phyloP scores from a whole-genome alignment of 2,888 invertebrate genomes.

The Dorcus parallelipipedus region DNA sequence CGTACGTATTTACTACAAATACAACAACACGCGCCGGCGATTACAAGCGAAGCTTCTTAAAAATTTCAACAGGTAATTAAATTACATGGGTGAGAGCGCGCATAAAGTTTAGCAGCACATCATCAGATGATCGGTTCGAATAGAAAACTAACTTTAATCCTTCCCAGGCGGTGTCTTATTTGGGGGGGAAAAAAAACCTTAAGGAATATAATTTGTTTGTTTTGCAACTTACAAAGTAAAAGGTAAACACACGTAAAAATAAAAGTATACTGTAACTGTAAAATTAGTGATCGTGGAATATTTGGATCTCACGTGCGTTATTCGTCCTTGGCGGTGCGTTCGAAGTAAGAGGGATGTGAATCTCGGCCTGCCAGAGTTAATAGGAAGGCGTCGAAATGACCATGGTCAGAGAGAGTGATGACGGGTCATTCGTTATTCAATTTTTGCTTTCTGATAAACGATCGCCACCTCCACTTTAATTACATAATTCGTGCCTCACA shows the following conservation, averaged over 20 bases:
- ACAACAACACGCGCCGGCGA: no score
- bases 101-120: no score
- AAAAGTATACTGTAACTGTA: constrained; percentile 2
- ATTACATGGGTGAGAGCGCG: no score
- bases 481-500: constrained; percentile 1
- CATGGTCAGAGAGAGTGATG: constrained; percentile 9
- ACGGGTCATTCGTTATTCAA: constrained; percentile 1
- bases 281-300: constrained; percentile 6
- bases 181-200: no score
- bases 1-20: no score
- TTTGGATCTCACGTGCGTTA: constrained; percentile 4
- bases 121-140: no score
- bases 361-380: constrained; percentile 4
- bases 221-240: background rate
- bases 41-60: no score
- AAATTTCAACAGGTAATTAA: no score
- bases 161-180: no score
- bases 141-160: no score
- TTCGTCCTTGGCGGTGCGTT: constrained; percentile 5
- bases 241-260: background rate
- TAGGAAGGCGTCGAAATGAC: constrained; percentile 6
- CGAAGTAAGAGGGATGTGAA: constrained; percentile 6
- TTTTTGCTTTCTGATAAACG: background rate
- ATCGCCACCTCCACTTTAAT: constrained; percentile 1
- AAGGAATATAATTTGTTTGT: no score